Conservation (phyloP, 2,797 vertebrate genomes). For the Enteromius unitaeniatus region DNA sequence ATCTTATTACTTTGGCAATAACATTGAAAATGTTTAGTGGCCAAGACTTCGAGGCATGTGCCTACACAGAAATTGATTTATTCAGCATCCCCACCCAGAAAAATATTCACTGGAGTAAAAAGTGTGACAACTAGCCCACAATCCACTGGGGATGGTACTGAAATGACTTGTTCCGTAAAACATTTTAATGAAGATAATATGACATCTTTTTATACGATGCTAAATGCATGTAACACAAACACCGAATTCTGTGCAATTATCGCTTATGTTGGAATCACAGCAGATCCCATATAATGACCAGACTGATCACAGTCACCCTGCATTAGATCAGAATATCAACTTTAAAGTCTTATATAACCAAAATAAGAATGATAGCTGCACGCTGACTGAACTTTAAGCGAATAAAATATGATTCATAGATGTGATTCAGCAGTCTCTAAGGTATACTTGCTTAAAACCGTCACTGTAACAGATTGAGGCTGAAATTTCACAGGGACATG, state of each 20-base stretch:
- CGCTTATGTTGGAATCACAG: neutral
- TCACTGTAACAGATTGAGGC: slow-evolving; percentile 4
- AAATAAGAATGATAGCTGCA: slow-evolving; percentile 65
- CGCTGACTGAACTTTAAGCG: slow-evolving; percentile 70
- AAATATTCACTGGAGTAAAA: slow-evolving; percentile 13
- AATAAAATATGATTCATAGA: slow-evolving; percentile 70
- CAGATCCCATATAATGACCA: neutral
- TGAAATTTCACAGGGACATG: slow-evolving; percentile 14
- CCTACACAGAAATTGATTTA: slow-evolving; percentile 21
- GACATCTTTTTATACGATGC: neutral
- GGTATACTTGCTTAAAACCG: slow-evolving; percentile 69
- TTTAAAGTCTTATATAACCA: slow-evolving; percentile 74
- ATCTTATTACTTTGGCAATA: neutral
- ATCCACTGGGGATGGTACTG: slow-evolving; percentile 55
- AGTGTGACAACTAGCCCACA: slow-evolving; percentile 15
- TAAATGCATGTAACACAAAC: slow-evolving; percentile 4
- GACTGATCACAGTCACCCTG: slow-evolving; percentile 64
- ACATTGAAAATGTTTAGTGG: neutral
- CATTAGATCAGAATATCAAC: slow-evolving; percentile 78
- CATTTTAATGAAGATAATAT: neutral
- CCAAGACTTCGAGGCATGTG: neutral
- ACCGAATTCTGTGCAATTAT: neutral
- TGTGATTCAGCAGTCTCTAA: slow-evolving; percentile 65
- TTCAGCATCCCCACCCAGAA: slow-evolving; percentile 14
- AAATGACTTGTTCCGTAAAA: neutral